These are phyloP conservation scores for Hyperoplus lanceolatus DNA, from an alignment of 2,797 vertebrate species.

Conservation along the genomic window DNA sequence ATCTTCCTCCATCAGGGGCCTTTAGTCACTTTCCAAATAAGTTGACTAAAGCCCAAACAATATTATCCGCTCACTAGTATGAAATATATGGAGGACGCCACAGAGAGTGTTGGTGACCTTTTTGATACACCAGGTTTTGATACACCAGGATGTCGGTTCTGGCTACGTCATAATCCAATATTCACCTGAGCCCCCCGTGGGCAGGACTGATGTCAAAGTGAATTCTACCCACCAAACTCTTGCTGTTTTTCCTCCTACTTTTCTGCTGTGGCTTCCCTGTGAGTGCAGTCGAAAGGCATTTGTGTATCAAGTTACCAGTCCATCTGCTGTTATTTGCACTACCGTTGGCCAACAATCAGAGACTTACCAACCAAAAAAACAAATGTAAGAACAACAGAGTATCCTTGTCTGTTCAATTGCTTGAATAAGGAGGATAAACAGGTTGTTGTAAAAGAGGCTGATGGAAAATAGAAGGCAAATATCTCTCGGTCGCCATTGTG, in stretches of 20 bases:
- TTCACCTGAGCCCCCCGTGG: constrained; percentile 14
- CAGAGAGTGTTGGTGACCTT: constrained; percentile 52
- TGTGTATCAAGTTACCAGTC: constrained; percentile 52
- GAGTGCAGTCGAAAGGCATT: constrained; percentile 52
- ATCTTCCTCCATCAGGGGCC: background rate
- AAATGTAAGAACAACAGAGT: constrained; percentile 6
- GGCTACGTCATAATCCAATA: constrained; percentile 50
- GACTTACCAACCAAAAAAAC: constrained; percentile 35
- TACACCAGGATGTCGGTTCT: constrained; percentile 39
- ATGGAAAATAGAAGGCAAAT: constrained; percentile 21
- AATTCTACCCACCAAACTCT: constrained; percentile 51
- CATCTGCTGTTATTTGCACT: constrained; percentile 60
- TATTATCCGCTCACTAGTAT: background rate
- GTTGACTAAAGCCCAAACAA: background rate
- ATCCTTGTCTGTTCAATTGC: constrained; percentile 25
- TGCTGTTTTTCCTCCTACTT: constrained; percentile 36
- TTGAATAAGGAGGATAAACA: constrained; percentile 30
- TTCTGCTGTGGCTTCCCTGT: constrained; percentile 19
- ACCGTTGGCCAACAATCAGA: constrained; percentile 37
- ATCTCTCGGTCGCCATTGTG: constrained; percentile 7
- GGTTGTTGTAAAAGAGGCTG: constrained; percentile 14
- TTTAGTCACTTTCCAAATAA: background rate
- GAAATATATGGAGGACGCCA: constrained; percentile 23
- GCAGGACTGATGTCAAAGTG: constrained; percentile 57
- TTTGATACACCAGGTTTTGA: constrained; percentile 53